A percentile compares a stretch with the other conserved stretches of the same genome.
Conservation (phyloP, 2,113 vertebrate species). For the Sciurus niger region DNA sequence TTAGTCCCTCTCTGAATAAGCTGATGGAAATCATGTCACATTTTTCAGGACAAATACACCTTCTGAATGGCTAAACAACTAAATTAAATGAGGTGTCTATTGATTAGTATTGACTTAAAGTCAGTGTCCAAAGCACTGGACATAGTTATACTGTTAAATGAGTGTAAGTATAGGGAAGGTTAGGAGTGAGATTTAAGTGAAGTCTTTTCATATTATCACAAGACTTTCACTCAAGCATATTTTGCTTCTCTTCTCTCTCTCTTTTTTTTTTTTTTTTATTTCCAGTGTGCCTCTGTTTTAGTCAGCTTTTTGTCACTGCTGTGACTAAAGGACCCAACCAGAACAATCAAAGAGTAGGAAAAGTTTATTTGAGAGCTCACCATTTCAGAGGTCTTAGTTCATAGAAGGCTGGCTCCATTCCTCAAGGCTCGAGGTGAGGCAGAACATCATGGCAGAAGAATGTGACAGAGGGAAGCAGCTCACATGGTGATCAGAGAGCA, state of each 20-base stretch:
- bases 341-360: no score
- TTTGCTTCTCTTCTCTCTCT: neutral
- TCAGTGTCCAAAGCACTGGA: neutral
- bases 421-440: no score
- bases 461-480: no score
- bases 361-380: no score
- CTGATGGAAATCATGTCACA: slow-evolving; percentile 53
- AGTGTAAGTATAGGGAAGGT: neutral
- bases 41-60: slow-evolving; percentile 44
- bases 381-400: no score
- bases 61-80: neutral
- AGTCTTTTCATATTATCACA: neutral
- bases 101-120: neutral
- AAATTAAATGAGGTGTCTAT: slow-evolving; percentile 47
- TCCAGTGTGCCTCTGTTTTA: neutral
- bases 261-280: no score
- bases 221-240: neutral
- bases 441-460: no score
- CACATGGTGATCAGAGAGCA: no score
- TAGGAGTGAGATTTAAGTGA: neutral
- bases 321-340: no score
- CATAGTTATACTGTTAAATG: neutral
- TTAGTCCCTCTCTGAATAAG: slow-evolving; percentile 39
- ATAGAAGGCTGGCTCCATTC: no score
- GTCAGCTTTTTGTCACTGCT: no score